Evolutionary conservation across 1,140 invertebrate species (phyloP).

Genomic region (Euura lappo): DNA sequence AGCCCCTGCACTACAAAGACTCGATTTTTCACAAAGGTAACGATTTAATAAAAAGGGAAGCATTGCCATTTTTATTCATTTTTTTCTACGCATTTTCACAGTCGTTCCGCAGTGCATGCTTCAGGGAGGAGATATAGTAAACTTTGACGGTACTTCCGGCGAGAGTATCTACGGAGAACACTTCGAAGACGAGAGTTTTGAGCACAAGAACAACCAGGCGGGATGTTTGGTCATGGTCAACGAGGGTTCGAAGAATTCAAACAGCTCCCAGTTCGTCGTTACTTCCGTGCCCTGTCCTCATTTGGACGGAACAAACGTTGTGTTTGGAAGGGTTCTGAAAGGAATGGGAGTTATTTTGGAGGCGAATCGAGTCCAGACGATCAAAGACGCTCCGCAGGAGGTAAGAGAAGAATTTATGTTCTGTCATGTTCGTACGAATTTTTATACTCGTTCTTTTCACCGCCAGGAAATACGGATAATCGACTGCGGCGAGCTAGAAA

Average conservation of each 20-base stretch:
- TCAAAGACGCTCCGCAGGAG: conserved; percentile 64
- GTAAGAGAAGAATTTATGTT: conserved; percentile 50
- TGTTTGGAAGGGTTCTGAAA: conserved; percentile 82
- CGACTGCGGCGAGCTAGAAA: conserved; percentile 75
- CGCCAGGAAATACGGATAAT: conserved; percentile 68
- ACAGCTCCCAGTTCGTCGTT: conserved; percentile 96
- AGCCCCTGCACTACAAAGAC: conserved; percentile 79
- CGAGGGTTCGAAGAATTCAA: conserved; percentile 80
- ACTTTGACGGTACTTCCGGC: conserved; percentile 84
- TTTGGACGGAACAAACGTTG: conserved; percentile 88
- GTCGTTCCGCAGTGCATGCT: conserved; percentile 80
- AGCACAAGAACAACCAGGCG: conserved; percentile 65
- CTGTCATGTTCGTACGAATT: not conserved
- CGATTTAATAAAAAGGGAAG: conserved; percentile 9
- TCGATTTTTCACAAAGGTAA: conserved; percentile 77
- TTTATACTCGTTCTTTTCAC: not conserved
- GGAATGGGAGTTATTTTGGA: conserved; percentile 73
- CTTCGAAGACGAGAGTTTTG: conserved; percentile 93
- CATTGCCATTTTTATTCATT: not conserved
- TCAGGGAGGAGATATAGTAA: conserved; percentile 84
- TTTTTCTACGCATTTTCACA: conserved; percentile 50
- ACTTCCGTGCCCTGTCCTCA: conserved; percentile 84
- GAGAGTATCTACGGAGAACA: conserved; percentile 92
- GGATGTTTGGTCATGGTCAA: conserved; percentile 92
- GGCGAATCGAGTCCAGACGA: conserved; percentile 65